These are phyloP conservation scores for Acrobeloides nanus DNA, from an alignment of 2,888 invertebrate species.

Conservation along the genomic window DNA sequence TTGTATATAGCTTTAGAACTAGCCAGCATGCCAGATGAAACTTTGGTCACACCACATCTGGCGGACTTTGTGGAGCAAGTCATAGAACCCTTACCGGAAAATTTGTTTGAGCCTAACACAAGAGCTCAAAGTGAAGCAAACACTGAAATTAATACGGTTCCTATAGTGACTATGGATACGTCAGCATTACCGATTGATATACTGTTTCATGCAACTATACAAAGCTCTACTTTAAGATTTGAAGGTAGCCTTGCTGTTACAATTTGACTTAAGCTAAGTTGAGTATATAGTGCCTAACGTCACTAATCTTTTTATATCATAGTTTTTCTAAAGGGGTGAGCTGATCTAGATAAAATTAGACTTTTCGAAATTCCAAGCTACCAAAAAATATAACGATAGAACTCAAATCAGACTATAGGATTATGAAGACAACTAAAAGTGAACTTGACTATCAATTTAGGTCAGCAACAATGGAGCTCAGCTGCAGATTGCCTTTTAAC, in stretches of 20 bases:
- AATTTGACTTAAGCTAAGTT: too few relatives aligned
- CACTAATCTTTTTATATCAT: constrained; percentile 8
- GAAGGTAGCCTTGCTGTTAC: constrained; percentile 44
- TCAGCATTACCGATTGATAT: constrained; percentile 94
- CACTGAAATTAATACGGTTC: constrained; percentile 18
- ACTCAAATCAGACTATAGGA: too few relatives aligned
- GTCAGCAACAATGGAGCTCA: constrained; percentile 23
- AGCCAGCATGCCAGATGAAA: constrained; percentile 93
- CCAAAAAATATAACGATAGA: too few relatives aligned
- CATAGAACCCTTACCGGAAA: constrained; percentile 77
- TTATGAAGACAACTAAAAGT: too few relatives aligned
- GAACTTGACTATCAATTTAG: neutral
- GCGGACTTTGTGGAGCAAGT: constrained; percentile 86
- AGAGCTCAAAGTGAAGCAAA: constrained; percentile 1
- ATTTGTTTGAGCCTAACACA: constrained; percentile 21
- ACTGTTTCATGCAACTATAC: constrained; percentile 95
- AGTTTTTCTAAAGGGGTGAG: too few relatives aligned
- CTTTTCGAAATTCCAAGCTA: too few relatives aligned
- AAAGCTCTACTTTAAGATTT: constrained; percentile 89
- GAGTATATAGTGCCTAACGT: too few relatives aligned
- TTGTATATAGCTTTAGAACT: constrained; percentile 87
- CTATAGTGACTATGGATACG: constrained; percentile 43
- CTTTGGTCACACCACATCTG: constrained; percentile 90
- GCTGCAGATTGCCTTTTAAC: constrained; percentile 71
- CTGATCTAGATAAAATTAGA: too few relatives aligned